phyloP scores from a whole-genome alignment of 2,888 invertebrate species.

The Euproctis similis region DNA sequence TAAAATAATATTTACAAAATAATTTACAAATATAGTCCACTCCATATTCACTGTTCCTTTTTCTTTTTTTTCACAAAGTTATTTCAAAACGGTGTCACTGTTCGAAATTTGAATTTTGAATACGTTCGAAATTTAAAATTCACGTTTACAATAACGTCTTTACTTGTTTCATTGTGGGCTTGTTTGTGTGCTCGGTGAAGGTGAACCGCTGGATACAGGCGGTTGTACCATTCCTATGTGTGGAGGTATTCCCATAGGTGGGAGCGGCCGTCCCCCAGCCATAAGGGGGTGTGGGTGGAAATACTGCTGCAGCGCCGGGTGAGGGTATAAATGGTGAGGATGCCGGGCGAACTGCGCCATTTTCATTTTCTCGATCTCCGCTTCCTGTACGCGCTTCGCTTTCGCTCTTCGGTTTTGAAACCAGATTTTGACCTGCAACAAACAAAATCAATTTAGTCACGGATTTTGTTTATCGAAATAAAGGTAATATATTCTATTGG shows the following conservation, averaged over 20 bases:
- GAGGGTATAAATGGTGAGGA: conserved; percentile 76
- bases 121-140: conserved; percentile 5
- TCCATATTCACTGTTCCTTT: no score
- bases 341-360: conserved; percentile 81
- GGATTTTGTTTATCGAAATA: no score
- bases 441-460: no score
- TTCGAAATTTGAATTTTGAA: conserved; percentile 3
- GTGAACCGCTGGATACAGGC: conserved; percentile 54
- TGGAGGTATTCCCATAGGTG: conserved; percentile 62
- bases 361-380: conserved; percentile 96
- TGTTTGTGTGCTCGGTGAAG: conserved; percentile 57
- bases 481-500: no score
- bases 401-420: conserved; percentile 97
- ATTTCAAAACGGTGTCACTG: conserved; percentile 9
- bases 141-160: conserved; percentile 19
- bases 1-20: conserved; percentile 38
- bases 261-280: conserved; percentile 67
- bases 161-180: conserved; percentile 35
- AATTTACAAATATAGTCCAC: conserved; percentile 42
- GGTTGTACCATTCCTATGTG: conserved; percentile 67
- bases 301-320: conserved; percentile 77
- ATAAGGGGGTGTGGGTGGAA: conserved; percentile 78
- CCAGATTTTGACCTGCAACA: conserved; percentile 88
- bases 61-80: no score
- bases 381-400: conserved; percentile 97